phyloP scores from a whole-genome alignment of 2,797 vertebrate species.

The Channallabes apus region DNA sequence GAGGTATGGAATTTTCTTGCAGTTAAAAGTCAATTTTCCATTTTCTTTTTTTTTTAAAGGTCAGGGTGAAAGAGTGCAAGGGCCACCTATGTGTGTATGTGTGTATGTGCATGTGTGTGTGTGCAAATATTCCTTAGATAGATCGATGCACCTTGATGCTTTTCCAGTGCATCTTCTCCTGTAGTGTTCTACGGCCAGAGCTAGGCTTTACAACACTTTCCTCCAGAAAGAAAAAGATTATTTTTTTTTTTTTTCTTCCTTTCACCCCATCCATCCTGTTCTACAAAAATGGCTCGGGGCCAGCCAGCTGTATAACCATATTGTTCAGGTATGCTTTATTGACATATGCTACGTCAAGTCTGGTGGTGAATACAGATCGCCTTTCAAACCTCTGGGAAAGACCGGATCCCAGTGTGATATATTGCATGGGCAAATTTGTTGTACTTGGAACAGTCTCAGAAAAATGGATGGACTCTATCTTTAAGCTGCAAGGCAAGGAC shows the following conservation, averaged over 20 bases:
- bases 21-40: slow-evolving; percentile 44
- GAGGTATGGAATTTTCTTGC: slow-evolving; percentile 50
- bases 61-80: neutral
- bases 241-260: slow-evolving; percentile 10
- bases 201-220: slow-evolving; percentile 68
- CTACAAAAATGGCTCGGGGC: slow-evolving; percentile 63
- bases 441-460: slow-evolving; percentile 65
- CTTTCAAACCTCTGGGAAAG: slow-evolving; percentile 70
- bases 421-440: slow-evolving; percentile 64
- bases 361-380: slow-evolving; percentile 63
- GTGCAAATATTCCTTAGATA: neutral
- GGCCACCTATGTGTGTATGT: neutral
- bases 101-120: neutral
- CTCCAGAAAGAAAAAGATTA: slow-evolving; percentile 53
- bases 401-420: slow-evolving; percentile 66
- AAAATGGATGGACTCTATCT: slow-evolving; percentile 18
- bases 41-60: slow-evolving; percentile 15
- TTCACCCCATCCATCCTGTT: slow-evolving; percentile 7
- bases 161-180: slow-evolving; percentile 68
- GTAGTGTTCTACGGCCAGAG: slow-evolving; percentile 63
- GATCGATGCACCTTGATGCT: slow-evolving; percentile 55
- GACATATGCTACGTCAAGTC: slow-evolving; percentile 75
- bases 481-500: slow-evolving; percentile 30
- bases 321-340: slow-evolving; percentile 74
- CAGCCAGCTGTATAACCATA: slow-evolving; percentile 77